Conservation (phyloP, 2,888 invertebrate species). For the Teinopalpus imperialis region DNA sequence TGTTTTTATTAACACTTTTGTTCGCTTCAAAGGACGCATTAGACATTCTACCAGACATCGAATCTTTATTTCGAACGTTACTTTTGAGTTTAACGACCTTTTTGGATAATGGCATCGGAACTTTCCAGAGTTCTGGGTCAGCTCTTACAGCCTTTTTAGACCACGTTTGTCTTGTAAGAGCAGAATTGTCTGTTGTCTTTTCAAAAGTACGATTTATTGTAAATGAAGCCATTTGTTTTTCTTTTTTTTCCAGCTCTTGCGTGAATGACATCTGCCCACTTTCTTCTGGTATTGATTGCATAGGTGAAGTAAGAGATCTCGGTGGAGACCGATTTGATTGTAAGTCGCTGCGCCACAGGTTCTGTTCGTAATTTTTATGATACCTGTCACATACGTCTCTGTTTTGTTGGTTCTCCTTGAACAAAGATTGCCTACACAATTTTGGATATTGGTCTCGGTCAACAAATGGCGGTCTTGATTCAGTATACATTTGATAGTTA, state of each 20-base stretch:
- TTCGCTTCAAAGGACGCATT: constrained; percentile 55
- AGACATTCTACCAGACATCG: constrained; percentile 39
- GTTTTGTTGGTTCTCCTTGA: constrained; percentile 56
- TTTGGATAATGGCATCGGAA: constrained; percentile 50
- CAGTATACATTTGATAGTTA: constrained; percentile 40
- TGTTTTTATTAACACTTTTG: constrained; percentile 67
- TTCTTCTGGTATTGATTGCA: constrained; percentile 78
- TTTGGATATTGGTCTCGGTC: constrained; percentile 51
- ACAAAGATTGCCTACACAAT: constrained; percentile 65
- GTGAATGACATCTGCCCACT: constrained; percentile 59
- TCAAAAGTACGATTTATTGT: constrained; percentile 71
- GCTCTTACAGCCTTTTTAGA: constrained; percentile 62
- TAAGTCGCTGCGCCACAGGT: constrained; percentile 61
- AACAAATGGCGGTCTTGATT: constrained; percentile 45
- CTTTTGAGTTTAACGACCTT: constrained; percentile 49
- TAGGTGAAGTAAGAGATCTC: constrained; percentile 61
- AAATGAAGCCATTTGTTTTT: constrained; percentile 60
- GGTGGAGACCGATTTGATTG: constrained; percentile 59
- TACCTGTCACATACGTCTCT: constrained; percentile 44
- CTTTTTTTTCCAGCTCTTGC: constrained; percentile 53
- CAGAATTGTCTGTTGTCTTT: constrained; percentile 43
- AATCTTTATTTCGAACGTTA: constrained; percentile 43
- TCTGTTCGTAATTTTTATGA: constrained; percentile 55
- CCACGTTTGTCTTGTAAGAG: constrained; percentile 54
- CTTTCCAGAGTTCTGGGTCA: constrained; percentile 65